Percentiles rank a stretch among this genome's conserved stretches.
Conservation (phyloP, 64 coral and sea anemone genomes). For the Montipora capricornis region DNA sequence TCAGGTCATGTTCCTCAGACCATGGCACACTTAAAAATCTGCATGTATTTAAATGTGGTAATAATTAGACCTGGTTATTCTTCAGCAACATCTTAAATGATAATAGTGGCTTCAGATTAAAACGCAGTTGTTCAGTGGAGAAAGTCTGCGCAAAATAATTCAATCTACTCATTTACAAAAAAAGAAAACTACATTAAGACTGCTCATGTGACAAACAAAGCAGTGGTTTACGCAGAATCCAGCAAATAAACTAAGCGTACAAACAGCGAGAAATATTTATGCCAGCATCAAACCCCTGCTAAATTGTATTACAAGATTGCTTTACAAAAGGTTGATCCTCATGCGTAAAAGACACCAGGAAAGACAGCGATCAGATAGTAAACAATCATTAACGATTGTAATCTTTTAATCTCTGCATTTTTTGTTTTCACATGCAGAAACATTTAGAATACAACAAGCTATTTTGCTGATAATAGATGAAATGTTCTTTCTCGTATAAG, state of each 20-base stretch:
- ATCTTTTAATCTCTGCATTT: too few species aligned
- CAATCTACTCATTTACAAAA: background rate
- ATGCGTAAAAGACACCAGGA: background rate
- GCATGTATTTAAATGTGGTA: background rate
- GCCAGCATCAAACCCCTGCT: background rate
- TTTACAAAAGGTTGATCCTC: background rate
- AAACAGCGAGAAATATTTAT: background rate
- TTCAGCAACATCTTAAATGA: background rate
- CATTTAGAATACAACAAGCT: too few species aligned
- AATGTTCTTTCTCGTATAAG: too few species aligned
- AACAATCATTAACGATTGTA: too few species aligned
- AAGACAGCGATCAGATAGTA: too few species aligned
- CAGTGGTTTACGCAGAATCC: background rate
- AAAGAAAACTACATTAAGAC: slow-evolving; percentile 8
- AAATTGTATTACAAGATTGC: background rate
- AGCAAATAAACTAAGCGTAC: slow-evolving; percentile 5
- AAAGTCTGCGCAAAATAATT: background rate
- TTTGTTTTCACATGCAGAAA: too few species aligned
- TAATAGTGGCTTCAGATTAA: background rate
- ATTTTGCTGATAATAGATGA: too few species aligned
- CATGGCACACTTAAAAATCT: slow-evolving; percentile 34
- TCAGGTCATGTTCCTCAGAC: slow-evolving; percentile 45
- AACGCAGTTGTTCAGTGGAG: background rate
- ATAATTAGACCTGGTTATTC: background rate
- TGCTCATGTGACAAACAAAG: background rate